A percentile compares a stretch with the other conserved stretches of the same genome.
phyloP scores from a whole-genome alignment of 1,140 invertebrate species.

The Procambarus virginalis region DNA sequence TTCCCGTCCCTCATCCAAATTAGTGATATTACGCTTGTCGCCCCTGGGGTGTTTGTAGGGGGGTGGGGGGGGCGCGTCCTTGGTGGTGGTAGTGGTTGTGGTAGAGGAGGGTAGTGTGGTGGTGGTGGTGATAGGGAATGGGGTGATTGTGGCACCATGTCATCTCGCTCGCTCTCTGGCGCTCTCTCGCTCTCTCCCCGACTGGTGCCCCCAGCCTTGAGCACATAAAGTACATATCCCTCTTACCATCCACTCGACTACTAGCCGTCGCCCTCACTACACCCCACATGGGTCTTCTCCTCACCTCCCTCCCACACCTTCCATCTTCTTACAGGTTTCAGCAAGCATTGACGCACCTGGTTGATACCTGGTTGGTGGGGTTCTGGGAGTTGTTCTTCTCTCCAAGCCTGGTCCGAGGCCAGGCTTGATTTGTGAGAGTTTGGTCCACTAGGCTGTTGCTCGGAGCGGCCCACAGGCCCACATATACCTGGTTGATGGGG shows the following conservation, averaged over 20 bases:
- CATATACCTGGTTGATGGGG: too few relatives aligned
- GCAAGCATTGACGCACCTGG: too few relatives aligned
- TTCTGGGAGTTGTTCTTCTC: too few relatives aligned
- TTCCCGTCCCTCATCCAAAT: background rate
- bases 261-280: background rate
- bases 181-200: background rate
- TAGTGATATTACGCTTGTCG: slow-evolving; percentile 23
- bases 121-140: background rate
- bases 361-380: too few relatives aligned
- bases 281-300: background rate
- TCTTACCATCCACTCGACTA: background rate
- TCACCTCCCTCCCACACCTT: background rate
- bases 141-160: background rate
- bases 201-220: slow-evolving; percentile 4
- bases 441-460: too few relatives aligned
- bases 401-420: too few relatives aligned
- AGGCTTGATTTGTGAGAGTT: too few relatives aligned
- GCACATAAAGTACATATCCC: slow-evolving; percentile 47
- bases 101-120: background rate
- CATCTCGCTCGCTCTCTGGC: background rate
- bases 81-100: background rate
- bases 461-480: too few relatives aligned
- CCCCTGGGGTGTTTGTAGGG: background rate
- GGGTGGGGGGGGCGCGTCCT: background rate
- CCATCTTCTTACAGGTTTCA: background rate